Evolutionary conservation across 2,888 invertebrate species (phyloP).

Genomic region (Cenopis cana): DNA sequence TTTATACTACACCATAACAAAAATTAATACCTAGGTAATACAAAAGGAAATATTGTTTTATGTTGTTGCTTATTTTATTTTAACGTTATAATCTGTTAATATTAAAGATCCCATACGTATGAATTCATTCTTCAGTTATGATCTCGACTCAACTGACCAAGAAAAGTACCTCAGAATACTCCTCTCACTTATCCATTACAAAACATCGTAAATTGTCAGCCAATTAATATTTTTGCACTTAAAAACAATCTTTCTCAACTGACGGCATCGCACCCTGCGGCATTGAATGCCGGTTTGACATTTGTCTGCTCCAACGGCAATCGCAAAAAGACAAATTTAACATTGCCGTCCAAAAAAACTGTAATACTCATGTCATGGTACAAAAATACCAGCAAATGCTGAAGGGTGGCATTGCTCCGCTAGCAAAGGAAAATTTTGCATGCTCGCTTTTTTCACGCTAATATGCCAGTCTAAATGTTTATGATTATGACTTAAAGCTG

Average conservation of each 20-base stretch:
- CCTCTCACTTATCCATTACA: conserved; percentile 27
- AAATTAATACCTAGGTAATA: too few species aligned
- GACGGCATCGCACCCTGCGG: conserved; percentile 50
- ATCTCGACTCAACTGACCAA: not conserved
- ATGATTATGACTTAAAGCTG: conserved; percentile 23
- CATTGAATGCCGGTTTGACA: conserved; percentile 47
- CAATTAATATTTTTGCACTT: conserved; percentile 69
- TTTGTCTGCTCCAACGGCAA: conserved; percentile 43
- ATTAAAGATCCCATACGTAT: not conserved
- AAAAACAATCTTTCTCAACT: conserved; percentile 63
- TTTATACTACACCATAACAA: too few species aligned
- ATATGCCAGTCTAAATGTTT: conserved; percentile 37
- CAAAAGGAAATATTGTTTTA: too few species aligned
- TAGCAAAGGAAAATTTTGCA: conserved; percentile 4
- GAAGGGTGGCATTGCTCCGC: conserved; percentile 1
- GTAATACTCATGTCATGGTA: conserved; percentile 3
- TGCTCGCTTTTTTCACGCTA: conserved; percentile 32
- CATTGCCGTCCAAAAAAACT: conserved; percentile 21
- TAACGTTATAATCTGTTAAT: not conserved
- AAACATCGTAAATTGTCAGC: conserved; percentile 58
- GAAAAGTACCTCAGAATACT: conserved; percentile 25
- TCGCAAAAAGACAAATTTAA: conserved; percentile 32
- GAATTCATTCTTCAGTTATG: not conserved
- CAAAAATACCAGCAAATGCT: not conserved
- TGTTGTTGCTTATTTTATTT: too few species aligned